Evolutionary conservation across 2,888 invertebrate genomes (phyloP).

Genomic region (Sinopyrophorus schimmeli): DNA sequence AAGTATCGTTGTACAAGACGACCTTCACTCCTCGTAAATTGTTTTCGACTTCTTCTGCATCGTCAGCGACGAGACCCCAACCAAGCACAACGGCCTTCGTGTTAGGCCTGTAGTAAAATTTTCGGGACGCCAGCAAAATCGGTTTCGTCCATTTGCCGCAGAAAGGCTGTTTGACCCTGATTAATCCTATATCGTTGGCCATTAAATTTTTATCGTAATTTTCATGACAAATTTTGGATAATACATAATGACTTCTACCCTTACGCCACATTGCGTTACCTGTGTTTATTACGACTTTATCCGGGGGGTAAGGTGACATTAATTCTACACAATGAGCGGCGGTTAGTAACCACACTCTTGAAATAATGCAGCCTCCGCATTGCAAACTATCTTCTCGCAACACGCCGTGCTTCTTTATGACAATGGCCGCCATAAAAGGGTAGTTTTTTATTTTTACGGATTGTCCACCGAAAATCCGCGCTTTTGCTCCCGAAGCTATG

Average conservation of each 20-base stretch:
- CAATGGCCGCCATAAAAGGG: slow-evolving; percentile 1
- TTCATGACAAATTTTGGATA: background rate
- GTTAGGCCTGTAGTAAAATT: background rate
- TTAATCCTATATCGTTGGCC: background rate
- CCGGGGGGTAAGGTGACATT: background rate
- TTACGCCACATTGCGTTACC: background rate
- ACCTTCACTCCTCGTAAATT: background rate
- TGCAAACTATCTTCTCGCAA: background rate
- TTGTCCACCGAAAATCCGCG: background rate
- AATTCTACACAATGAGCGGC: background rate
- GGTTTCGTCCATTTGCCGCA: background rate
- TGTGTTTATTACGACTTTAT: background rate
- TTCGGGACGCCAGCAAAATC: background rate
- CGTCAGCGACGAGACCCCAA: background rate
- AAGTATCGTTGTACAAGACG: background rate
- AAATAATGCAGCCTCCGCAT: background rate
- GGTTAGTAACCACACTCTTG: background rate
- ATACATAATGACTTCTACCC: background rate
- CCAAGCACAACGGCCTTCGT: background rate
- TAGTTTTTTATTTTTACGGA: background rate
- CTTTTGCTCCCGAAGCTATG: too few relatives aligned
- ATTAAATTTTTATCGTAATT: background rate
- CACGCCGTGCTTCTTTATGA: background rate
- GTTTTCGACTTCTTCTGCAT: background rate
- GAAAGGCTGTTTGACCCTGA: background rate